Evolutionary conservation across 2,888 invertebrate genomes (phyloP), one percentile per base, ranked within the genome.

Genomic region (Drosophila koepferae): DNA sequence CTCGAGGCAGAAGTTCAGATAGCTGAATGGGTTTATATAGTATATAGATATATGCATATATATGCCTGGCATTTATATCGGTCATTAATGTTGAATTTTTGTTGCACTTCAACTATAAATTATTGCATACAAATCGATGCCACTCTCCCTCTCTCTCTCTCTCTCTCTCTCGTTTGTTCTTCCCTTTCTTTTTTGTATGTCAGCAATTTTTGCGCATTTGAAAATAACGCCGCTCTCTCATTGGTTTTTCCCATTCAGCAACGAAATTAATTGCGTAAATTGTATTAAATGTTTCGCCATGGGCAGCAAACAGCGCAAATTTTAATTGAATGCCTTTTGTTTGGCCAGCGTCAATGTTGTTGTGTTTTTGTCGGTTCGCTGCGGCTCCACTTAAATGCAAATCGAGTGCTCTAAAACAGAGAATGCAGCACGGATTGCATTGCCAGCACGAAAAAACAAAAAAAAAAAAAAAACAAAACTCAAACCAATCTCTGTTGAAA

Each of bases 291-390:
- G 88, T 70, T 85, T 83, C 75, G 73, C 77, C 51, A 58, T 66
- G 63, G 61, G 67, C 64, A 74, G 68, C 72, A 82, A 83, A 83
- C 70, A 77, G 74, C 62, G 80, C 66, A 74, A 66, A 82, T 84
- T 86, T 89, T 86, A 86, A 86, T 86, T 86, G 86, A 89, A 89
- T 74, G 84, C 76, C 81, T 89, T 88, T 86, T 82, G 78, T 86
- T 82, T 82, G 74, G 43, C 65, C 74, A 56, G 41, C 66, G 66
- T 46, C 31, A 61, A 56, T 59, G 58, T 63, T 59, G 58, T 63
- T 54, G 56, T 70, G 65, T 60, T 69, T 69, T 69, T 65, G 48
- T 62, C 46, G 34, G 31, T 18, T 34, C 49, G 34, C n/a, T 34
- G 49, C 12, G 31, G n/a, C 49, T 58, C 34, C 63, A 77, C 60